A percentile compares a stretch with the other conserved stretches of the same genome.
Evolutionary conservation across 2,113 vertebrate genomes (phyloP).

Genomic region (Morphnarchus princeps): DNA sequence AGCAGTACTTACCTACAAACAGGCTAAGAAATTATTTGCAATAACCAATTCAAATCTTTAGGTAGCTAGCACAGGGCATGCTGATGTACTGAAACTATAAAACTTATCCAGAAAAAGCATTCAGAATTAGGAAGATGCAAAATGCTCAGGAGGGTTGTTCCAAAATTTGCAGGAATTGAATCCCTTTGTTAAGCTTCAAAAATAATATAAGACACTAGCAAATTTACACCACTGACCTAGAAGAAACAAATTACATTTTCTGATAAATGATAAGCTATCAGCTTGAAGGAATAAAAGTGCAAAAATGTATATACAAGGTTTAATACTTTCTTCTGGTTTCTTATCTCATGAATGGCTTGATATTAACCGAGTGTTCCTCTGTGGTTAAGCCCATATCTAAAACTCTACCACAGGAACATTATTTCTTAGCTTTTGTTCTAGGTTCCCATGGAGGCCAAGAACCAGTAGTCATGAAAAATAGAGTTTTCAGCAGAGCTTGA

Average conservation of each 20-base stretch:
- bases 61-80: not conserved
- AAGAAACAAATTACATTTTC: not conserved
- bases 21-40: not conserved
- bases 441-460: not conserved
- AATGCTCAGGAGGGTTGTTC: not conserved
- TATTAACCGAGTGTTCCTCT: not conserved
- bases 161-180: not conserved
- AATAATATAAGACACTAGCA: not conserved
- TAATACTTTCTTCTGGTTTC: not conserved
- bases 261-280: not conserved
- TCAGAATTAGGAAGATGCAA: not conserved
- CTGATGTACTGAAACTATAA: not conserved
- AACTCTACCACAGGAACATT: not conserved
- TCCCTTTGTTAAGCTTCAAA: not conserved
- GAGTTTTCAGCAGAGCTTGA: not conserved
- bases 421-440: not conserved
- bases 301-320: not conserved
- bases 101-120: not conserved
- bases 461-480: not conserved
- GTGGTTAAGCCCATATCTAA: not conserved
- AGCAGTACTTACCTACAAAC: not conserved
- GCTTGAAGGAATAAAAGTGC: not conserved
- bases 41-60: not conserved
- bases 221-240: not conserved
- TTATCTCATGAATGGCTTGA: not conserved